Percentiles rank a stretch among this genome's conserved stretches.
Evolutionary conservation across 2,113 vertebrate species (phyloP).

Genomic region (Ranitomeya imitator): DNA sequence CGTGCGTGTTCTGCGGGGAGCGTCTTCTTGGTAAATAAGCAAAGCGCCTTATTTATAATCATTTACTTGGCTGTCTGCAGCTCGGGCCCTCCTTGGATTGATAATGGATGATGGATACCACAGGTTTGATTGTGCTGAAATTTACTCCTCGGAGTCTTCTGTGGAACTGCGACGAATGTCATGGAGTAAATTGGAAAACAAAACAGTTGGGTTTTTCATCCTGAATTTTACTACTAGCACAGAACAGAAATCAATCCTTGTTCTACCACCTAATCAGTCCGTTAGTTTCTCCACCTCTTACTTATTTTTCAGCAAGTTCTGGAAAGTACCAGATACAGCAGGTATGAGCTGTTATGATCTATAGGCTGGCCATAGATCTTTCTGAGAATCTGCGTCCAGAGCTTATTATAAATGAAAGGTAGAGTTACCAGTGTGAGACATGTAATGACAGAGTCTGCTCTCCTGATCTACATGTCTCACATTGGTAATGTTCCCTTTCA

Average conservation of each 20-base stretch:
- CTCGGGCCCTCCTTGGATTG: background rate
- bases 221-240: background rate
- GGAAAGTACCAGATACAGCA: background rate
- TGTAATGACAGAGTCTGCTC: too few species aligned
- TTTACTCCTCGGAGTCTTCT: background rate
- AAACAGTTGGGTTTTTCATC: background rate
- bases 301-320: background rate
- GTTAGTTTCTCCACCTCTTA: background rate
- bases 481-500: too few species aligned
- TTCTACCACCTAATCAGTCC: background rate
- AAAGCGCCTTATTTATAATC: slow-evolving; percentile 9
- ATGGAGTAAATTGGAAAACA: background rate
- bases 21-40: slow-evolving; percentile 1
- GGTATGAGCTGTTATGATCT: background rate
- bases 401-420: too few species aligned
- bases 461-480: too few species aligned
- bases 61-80: background rate
- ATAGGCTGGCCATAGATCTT: too few species aligned
- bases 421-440: too few species aligned
- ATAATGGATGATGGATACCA: slow-evolving; percentile 12
- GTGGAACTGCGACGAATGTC: background rate
- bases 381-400: too few species aligned
- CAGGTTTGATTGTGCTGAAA: background rate
- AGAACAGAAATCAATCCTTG: background rate
- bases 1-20: background rate